A percentile compares a stretch with the other conserved stretches of the same genome.
Evolutionary conservation across 2,797 vertebrate species (phyloP).

Genomic region (Heliangelus exortis): DNA sequence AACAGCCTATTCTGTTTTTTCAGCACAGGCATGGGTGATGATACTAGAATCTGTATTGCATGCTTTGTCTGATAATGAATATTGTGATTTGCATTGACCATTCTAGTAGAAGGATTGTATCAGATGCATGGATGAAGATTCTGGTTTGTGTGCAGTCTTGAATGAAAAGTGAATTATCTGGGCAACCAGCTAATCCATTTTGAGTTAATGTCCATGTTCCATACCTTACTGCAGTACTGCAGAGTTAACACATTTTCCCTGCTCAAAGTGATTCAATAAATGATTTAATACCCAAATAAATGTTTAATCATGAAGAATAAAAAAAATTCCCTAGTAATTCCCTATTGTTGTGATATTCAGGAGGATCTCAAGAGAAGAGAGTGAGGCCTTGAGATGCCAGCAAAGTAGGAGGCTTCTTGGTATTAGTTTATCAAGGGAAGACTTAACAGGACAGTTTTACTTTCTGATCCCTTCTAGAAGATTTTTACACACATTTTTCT

Average conservation of each 20-base stretch:
- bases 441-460: neutral
- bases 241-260: neutral
- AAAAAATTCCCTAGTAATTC: neutral
- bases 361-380: neutral
- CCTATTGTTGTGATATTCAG: neutral
- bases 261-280: neutral
- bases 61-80: neutral
- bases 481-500: accelerated
- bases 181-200: neutral
- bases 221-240: neutral
- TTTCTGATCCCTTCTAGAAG: neutral
- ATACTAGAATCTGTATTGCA: neutral
- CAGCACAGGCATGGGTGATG: neutral
- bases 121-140: neutral
- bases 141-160: neutral
- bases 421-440: neutral
- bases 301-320: neutral
- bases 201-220: neutral
- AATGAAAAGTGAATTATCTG: neutral
- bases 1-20: neutral
- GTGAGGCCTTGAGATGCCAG: neutral
- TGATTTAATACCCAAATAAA: neutral
- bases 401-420: neutral
- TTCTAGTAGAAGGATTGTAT: neutral
- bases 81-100: accelerated